Evolutionary conservation across 2,888 invertebrate genomes (phyloP), one percentile per base, ranked within the genome.

Genomic region (Cheiracanthium punctorium): DNA sequence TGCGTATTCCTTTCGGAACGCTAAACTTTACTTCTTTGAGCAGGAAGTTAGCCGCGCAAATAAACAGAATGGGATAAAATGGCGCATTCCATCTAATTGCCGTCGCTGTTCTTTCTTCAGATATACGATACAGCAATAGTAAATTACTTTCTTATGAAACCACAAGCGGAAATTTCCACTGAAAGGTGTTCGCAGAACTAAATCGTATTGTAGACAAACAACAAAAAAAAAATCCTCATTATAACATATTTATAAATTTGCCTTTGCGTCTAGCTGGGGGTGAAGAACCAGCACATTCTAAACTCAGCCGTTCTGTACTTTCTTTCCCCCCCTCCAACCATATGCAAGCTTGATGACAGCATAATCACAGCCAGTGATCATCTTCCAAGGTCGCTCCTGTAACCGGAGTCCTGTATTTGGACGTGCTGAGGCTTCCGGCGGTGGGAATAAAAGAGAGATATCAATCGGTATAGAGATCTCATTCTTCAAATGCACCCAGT

Each of bases 391-490:
- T 58, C 58, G 58, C 20, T 24, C 24, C 58, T 58, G 58, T 58
- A 58, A 58, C 12, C 20, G 24, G 20, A 58, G 4, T 24, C 58
- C 58, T 58, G 58, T 20, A 24, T 58, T 58, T 58, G 7, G 20
- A 17, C 24, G 58, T 58, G 24, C 5, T 7, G 58, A 58, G 4
- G 58, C 58, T 58, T 58, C 58, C 58, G 24, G 58, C 58, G 58
- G 58, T 58, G 58, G 58, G 58, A 58, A 58, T 58, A 58, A 58
- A 48, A 48, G 43, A 58, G 58, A 58, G 58, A 58, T 58, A 58
- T 58, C 58, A 58, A 58, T 58, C 58, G 24, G 24, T 58, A 58
- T 58, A 58, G 58, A 58, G 58, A 58, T 24, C 58, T 58, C 58
- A 58, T 58, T 58, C 58, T 58, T 58, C 58, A 58, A 58, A 58